These are phyloP conservation scores for Drosophila orosa DNA, from an alignment of 1,140 invertebrate species.

Conservation along the genomic window DNA sequence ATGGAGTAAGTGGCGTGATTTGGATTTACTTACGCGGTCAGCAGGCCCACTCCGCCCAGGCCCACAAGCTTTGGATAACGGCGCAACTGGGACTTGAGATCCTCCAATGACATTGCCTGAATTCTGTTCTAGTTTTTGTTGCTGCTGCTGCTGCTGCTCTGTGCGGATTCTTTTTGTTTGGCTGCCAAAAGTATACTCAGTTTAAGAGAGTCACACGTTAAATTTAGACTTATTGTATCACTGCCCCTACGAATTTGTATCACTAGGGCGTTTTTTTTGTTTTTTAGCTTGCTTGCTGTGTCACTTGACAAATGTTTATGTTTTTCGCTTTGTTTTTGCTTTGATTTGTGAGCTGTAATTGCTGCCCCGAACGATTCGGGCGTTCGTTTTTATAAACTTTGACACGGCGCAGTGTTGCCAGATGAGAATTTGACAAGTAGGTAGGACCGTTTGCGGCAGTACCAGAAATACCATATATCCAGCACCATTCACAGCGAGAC, in stretches of 20 bases:
- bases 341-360: conserved; percentile 36
- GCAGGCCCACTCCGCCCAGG: conserved; percentile 72
- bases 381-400: conserved; percentile 38
- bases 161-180: conserved; percentile 38
- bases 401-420: too few relatives aligned
- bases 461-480: not conserved
- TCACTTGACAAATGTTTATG: conserved; percentile 28
- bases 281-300: conserved; percentile 20
- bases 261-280: conserved; percentile 37
- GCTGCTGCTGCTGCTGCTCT: conserved; percentile 4
- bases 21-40: conserved; percentile 74
- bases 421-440: too few relatives aligned
- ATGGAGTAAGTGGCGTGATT: conserved; percentile 15
- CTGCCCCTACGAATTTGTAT: conserved; percentile 27
- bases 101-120: conserved; percentile 75
- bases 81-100: conserved; percentile 67
- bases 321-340: conserved; percentile 40
- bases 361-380: conserved; percentile 7
- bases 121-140: conserved; percentile 18
- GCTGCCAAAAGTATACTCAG: conserved; percentile 64
- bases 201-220: conserved; percentile 48
- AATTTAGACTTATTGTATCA: conserved; percentile 59
- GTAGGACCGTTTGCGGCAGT: conserved; percentile 8
- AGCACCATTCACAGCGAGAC: conserved; percentile 3
- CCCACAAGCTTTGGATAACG: conserved; percentile 77